Conservation (phyloP, 2,797 vertebrate species). For the Pipistrellus pygmaeus region DNA sequence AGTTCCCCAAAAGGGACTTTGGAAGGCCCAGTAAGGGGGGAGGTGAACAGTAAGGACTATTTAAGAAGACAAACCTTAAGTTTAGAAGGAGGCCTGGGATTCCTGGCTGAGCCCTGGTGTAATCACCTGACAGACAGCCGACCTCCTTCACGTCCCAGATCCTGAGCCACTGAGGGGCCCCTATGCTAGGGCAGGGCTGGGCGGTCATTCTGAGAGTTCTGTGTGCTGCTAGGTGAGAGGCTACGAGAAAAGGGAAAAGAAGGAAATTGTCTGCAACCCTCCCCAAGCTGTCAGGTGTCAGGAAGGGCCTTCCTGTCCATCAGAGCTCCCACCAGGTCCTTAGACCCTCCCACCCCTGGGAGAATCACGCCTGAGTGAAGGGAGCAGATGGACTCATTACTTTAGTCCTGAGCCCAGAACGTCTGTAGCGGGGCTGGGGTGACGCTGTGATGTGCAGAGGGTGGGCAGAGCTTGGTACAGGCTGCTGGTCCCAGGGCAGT, state of each 20-base stretch:
- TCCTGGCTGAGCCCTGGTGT: too few species aligned
- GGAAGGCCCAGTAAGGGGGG: not conserved
- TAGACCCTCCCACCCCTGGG: not conserved
- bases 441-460: not conserved
- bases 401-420: too few species aligned
- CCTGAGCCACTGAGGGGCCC: not conserved
- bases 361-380: not conserved
- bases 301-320: not conserved
- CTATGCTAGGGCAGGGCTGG: too few species aligned
- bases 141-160: not conserved
- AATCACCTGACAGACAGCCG: not conserved
- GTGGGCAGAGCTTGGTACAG: not conserved
- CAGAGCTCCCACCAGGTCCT: not conserved
- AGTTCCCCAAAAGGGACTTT: too few species aligned
- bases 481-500: not conserved
- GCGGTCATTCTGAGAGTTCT: not conserved
- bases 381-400: not conserved
- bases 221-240: not conserved
- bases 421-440: rapidly evolving
- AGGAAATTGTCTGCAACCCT: not conserved
- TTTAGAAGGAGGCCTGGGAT: not conserved
- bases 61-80: not conserved
- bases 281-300: too few species aligned
- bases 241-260: not conserved
- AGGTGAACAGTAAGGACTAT: rapidly evolving